These are phyloP conservation scores for Mesochorus sp. DNA, from an alignment of 2,888 invertebrate species.

Conservation along the genomic window DNA sequence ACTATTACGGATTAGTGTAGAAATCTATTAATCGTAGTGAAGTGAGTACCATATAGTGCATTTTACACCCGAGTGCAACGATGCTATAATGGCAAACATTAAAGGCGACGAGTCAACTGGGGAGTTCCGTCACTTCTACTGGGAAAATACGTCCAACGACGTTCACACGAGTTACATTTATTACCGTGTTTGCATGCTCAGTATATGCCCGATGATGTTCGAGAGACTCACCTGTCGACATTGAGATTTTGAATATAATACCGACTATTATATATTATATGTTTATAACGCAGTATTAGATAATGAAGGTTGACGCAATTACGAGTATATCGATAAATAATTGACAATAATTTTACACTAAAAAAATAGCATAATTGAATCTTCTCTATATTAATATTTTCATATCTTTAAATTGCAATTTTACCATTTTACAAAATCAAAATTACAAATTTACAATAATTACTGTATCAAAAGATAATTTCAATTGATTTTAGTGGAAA, in stretches of 20 bases:
- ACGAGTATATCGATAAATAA: too few species aligned
- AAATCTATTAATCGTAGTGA: conserved; percentile 35
- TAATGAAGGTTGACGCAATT: neutral
- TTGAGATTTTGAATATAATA: conserved; percentile 61
- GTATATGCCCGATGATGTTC: conserved; percentile 8
- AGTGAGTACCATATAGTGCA: conserved; percentile 21
- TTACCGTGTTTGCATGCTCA: conserved; percentile 51
- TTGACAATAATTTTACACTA: too few species aligned
- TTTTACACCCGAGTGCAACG: neutral
- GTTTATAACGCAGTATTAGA: neutral
- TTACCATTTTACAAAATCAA: too few species aligned
- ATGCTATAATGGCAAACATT: conserved; percentile 45
- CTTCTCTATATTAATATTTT: too few species aligned
- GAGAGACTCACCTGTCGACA: conserved; percentile 69
- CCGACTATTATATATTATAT: neutral
- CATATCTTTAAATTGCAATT: too few species aligned
- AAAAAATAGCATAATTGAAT: too few species aligned
- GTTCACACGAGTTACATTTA: conserved; percentile 77
- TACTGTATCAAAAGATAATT: too few species aligned
- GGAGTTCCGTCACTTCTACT: conserved; percentile 64
- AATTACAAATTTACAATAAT: too few species aligned
- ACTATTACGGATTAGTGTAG: conserved; percentile 42
- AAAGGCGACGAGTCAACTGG: conserved; percentile 46
- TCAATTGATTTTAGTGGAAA: too few species aligned
- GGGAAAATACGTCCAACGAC: conserved; percentile 72